Percentiles rank a stretch among this genome's conserved stretches.
Evolutionary conservation across 1,140 invertebrate genomes (phyloP).

Genomic region (Streblospio benedicti): DNA sequence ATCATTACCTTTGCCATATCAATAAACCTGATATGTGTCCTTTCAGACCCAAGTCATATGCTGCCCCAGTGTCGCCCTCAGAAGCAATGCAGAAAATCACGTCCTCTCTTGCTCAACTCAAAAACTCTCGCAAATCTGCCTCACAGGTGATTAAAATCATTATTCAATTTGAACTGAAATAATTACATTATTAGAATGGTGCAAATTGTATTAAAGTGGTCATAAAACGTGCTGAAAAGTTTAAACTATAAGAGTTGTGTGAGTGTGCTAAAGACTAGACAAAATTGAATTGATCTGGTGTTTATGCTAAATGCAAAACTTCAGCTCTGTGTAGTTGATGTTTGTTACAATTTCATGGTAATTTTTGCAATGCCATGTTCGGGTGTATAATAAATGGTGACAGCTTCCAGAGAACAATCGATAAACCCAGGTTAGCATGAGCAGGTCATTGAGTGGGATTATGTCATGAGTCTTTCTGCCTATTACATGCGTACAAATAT

Average conservation of each 20-base stretch:
- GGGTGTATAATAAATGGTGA: too few relatives aligned
- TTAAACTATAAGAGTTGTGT: too few relatives aligned
- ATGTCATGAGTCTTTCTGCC: background rate
- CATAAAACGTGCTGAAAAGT: background rate
- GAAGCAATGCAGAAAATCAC: slow-evolving; percentile 1
- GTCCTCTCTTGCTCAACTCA: slow-evolving; percentile 11
- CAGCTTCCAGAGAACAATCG: too few relatives aligned
- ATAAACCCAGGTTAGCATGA: background rate
- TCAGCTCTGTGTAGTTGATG: background rate
- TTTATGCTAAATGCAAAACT: background rate
- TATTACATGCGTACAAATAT: background rate
- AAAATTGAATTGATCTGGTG: background rate
- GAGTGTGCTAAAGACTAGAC: too few relatives aligned
- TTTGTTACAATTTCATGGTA: too few relatives aligned
- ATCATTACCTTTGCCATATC: too few relatives aligned
- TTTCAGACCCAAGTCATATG: slow-evolving; percentile 10
- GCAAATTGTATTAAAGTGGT: background rate
- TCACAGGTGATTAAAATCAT: slow-evolving; percentile 11
- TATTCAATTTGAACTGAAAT: background rate
- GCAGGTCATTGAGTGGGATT: background rate
- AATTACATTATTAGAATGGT: background rate
- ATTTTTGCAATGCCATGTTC: too few relatives aligned
- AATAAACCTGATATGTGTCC: too few relatives aligned
- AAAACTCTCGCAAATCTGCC: slow-evolving; percentile 13
- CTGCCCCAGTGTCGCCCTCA: slow-evolving; percentile 2